Conservation (phyloP, 2,888 invertebrate species). For the Parelbella ahira region DNA sequence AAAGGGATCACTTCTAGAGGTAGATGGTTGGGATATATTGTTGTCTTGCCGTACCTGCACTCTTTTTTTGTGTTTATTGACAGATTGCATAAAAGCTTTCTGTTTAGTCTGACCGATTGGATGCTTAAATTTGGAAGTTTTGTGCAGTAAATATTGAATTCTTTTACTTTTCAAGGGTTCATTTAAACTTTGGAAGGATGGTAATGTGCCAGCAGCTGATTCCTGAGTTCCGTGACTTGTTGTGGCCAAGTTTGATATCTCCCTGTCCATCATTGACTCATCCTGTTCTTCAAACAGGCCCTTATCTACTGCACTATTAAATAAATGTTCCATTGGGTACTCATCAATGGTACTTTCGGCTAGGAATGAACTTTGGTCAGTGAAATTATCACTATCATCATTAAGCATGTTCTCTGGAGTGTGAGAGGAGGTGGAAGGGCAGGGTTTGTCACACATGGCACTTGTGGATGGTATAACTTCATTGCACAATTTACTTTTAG, state of each 20-base stretch:
- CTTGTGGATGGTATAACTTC: slow-evolving; percentile 59
- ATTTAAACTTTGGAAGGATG: slow-evolving; percentile 70
- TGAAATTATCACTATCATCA: slow-evolving; percentile 70
- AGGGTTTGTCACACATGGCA: slow-evolving; percentile 52
- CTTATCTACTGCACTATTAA: slow-evolving; percentile 74
- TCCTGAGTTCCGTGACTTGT: slow-evolving; percentile 69
- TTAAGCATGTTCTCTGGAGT: slow-evolving; percentile 68
- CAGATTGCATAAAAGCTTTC: slow-evolving; percentile 75
- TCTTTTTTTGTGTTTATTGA: slow-evolving; percentile 75
- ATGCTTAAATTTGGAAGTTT: slow-evolving; percentile 75
- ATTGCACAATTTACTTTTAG: slow-evolving; percentile 55
- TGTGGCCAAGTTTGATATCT: slow-evolving; percentile 73
- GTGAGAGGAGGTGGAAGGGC: slow-evolving; percentile 51
- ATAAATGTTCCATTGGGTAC: slow-evolving; percentile 75
- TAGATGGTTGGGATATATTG: slow-evolving; percentile 60
- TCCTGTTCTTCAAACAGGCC: slow-evolving; percentile 71
- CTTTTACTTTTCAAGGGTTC: slow-evolving; percentile 74
- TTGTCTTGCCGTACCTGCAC: slow-evolving; percentile 61
- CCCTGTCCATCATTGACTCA: slow-evolving; percentile 72
- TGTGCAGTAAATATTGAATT: slow-evolving; percentile 74
- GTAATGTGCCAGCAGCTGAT: slow-evolving; percentile 56
- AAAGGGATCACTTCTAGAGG: slow-evolving; percentile 64
- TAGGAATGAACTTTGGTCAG: slow-evolving; percentile 73
- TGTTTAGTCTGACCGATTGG: slow-evolving; percentile 74
- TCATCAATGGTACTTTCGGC: slow-evolving; percentile 74